Percentiles rank a stretch among this genome's conserved stretches.
Evolutionary conservation across 2,888 invertebrate genomes (phyloP).

Genomic region (Parapristionchus giblindavisi): DNA sequence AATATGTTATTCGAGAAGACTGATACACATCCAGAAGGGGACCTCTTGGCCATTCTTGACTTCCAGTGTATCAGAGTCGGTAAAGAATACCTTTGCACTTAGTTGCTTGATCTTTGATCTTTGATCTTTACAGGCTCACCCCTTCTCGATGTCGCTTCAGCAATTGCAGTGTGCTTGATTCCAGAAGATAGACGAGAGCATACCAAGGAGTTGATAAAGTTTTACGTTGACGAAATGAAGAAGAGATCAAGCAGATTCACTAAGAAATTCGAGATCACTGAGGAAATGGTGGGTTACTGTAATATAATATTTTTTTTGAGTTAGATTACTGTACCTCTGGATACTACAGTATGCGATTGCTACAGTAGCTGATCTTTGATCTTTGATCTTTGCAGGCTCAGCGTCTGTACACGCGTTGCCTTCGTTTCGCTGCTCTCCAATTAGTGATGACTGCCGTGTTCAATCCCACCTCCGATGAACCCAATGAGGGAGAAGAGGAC

Average conservation of each 20-base stretch:
- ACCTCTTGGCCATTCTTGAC: constrained; percentile 16
- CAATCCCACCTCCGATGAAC: constrained; percentile 18
- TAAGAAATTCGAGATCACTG: neutral
- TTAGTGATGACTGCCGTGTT: constrained; percentile 17
- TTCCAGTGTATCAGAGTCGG: constrained; percentile 28
- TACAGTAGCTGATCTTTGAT: neutral
- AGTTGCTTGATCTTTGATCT: neutral
- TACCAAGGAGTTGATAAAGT: constrained; percentile 1
- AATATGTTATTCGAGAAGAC: constrained; percentile 36
- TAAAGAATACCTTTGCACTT: neutral
- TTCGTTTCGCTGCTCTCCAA: constrained; percentile 16
- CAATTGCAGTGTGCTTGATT: constrained; percentile 20
- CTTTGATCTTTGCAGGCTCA: neutral
- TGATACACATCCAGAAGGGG: constrained; percentile 5
- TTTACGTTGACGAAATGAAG: constrained; percentile 12
- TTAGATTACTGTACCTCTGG: too few species aligned
- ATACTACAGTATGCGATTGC: neutral
- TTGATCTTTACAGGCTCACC: constrained; percentile 13
- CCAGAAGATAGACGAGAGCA: constrained; percentile 12
- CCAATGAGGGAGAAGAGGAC: constrained; percentile 6
- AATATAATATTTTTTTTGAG: too few species aligned
- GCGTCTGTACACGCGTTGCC: neutral
- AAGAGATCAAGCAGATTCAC: constrained; percentile 17
- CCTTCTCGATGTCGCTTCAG: constrained; percentile 17
- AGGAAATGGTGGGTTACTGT: constrained; percentile 1